Percentiles rank a stretch among this genome's conserved stretches.
phyloP scores from a whole-genome alignment of 2,888 invertebrate genomes.

The Drosophila nr. perissopoda region DNA sequence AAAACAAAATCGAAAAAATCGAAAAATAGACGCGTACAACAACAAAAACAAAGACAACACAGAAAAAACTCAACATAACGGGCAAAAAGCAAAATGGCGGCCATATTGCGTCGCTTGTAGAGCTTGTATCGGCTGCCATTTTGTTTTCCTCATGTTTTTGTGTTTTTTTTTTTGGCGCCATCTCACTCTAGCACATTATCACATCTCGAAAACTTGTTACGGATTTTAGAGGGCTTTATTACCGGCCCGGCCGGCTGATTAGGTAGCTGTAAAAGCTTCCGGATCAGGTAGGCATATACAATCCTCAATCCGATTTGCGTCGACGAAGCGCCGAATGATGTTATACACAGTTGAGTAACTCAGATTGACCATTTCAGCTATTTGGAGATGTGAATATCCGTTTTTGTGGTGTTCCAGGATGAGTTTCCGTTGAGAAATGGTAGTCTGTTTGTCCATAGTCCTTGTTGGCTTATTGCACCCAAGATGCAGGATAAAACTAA shows the following conservation, averaged over 20 bases:
- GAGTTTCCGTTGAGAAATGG: no score
- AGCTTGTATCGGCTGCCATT: constrained; percentile 69
- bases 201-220: constrained; percentile 23
- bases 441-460: no score
- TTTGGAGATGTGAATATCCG: no score
- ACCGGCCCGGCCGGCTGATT: constrained; percentile 32
- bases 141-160: constrained; percentile 53
- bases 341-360: no score
- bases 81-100: constrained; percentile 72
- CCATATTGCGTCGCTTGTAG: constrained; percentile 71
- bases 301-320: no score
- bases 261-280: background rate
- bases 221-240: constrained; percentile 9
- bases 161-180: constrained; percentile 21
- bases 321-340: no score
- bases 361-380: no score
- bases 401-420: no score
- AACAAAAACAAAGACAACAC: background rate
- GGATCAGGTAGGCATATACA: background rate
- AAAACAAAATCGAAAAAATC: constrained; percentile 60
- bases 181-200: constrained; percentile 35
- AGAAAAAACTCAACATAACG: constrained; percentile 59
- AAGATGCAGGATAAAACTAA: no score
- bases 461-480: no score
- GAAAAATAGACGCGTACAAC: constrained; percentile 40